A percentile compares a stretch with the other conserved stretches of the same genome.
Evolutionary conservation across 2,113 vertebrate species (phyloP).

Genomic region (Laticauda colubrina): DNA sequence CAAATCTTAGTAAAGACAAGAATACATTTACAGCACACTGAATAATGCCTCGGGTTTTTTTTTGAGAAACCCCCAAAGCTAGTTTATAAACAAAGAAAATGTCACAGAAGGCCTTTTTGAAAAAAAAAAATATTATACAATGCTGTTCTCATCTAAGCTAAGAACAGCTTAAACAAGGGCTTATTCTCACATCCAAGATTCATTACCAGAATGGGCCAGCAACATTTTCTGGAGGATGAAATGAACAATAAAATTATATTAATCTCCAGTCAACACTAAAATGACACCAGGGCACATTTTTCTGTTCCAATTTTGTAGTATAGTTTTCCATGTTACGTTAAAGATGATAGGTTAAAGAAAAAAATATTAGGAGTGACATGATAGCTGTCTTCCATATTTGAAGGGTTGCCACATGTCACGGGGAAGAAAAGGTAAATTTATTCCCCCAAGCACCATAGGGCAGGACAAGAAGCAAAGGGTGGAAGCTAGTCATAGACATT

Average conservation of each 20-base stretch:
- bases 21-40: constrained; percentile 41
- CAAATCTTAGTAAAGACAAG: constrained; percentile 60
- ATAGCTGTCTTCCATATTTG: background rate
- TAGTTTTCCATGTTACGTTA: background rate
- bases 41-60: constrained; percentile 46
- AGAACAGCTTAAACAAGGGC: background rate
- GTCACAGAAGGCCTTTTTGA: background rate
- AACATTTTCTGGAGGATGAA: background rate
- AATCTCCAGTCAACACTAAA: background rate
- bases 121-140: background rate
- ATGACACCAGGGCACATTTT: background rate
- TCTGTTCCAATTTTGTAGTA: background rate
- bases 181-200: background rate
- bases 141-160: background rate
- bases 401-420: background rate
- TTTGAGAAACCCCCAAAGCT: constrained; percentile 27
- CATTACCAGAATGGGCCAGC: background rate
- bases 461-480: background rate
- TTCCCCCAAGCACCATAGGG: background rate
- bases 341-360: background rate
- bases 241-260: background rate
- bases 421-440: background rate
- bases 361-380: background rate
- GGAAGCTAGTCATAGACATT: background rate
- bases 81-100: constrained; percentile 27